Base-by-base conservation (phyloP, 1,140 invertebrate genomes). In the Diuraphis noxia region DNA sequence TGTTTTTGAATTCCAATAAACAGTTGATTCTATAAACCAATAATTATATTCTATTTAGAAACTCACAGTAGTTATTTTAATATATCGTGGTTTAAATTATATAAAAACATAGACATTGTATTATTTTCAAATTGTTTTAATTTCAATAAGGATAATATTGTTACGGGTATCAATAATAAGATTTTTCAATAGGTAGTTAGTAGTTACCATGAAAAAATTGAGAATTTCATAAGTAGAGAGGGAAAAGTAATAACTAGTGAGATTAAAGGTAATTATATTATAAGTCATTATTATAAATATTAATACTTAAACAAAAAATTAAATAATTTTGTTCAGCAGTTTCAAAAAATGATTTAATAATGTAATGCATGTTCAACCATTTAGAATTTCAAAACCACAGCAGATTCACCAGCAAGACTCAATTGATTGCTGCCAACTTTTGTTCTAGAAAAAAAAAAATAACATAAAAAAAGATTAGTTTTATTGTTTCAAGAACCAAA, bases 331-430 rank as follows among this genome's bases (percentile, higher is more conserved):
- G 36, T 88, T 63, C 49, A 40, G 13, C 2, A 25, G 23, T 88
- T 88, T 63, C 36, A 63, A 63, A 63, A 41, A 63, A 63, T 4
- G 36, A 40, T 87, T n/a, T n/a, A 8, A 9, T 19, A 41, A 63
- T 40, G 6, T 9, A 25, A 40, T 63, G 36, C 25, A 25, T 43
- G 21, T 40, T 72, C 2, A 77, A 38, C 43, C 21, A n/a, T 82
- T 91, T 82, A 91, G 40, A 91, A 91, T n/a, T 6, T 82, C 23
- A 91, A 38, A 46, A 91, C 89, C 23, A 91, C 43, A 30, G 89
- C 89, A 40, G 89, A 91, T 38, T 91, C 41, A 81, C 77, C 89
- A n/a, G 89, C 43, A 30, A 91, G n/a, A 52, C 46, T 81, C 46
- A 91, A 49, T 81, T 38, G 25, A 7, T 17, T 81, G 36, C 89